phyloP scores from a whole-genome alignment of 1,140 invertebrate species.

The Drosophila bipectinata region DNA sequence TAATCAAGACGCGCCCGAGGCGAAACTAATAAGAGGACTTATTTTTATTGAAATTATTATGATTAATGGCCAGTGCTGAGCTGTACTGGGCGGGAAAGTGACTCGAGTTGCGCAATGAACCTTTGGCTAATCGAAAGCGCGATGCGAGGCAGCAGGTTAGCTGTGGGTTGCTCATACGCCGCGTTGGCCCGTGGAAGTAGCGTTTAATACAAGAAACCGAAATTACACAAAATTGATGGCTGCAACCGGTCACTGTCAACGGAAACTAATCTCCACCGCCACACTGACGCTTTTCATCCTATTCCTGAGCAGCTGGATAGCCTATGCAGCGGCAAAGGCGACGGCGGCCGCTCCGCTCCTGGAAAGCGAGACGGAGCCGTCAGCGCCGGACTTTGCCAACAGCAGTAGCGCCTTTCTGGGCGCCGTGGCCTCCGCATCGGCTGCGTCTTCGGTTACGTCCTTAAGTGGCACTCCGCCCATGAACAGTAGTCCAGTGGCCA shows the following conservation, averaged over 20 bases:
- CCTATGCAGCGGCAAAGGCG: conserved; percentile 51
- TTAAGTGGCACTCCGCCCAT: conserved; percentile 11
- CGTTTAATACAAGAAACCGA: not conserved
- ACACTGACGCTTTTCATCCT: conserved; percentile 68
- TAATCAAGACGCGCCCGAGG: conserved; percentile 59
- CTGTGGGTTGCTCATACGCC: conserved; percentile 43
- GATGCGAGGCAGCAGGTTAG: conserved; percentile 41
- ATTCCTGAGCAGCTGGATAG: conserved; percentile 68
- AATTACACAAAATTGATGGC: conserved; percentile 54
- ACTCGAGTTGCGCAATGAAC: conserved; percentile 21
- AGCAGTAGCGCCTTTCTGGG: conserved; percentile 71
- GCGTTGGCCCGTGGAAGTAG: conserved; percentile 17
- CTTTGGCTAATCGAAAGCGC: conserved; percentile 22
- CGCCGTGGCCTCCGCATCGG: conserved; percentile 54
- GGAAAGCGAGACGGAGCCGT: conserved; percentile 39
- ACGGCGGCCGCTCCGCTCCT: conserved; percentile 23
- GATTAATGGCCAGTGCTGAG: conserved; percentile 63
- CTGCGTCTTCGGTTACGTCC: conserved; percentile 19
- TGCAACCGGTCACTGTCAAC: conserved; percentile 44
- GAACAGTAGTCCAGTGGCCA: conserved; percentile 69
- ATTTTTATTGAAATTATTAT: conserved; percentile 79
- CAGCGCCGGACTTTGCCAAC: conserved; percentile 48
- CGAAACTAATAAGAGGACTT: conserved; percentile 72
- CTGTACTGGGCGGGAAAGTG: not conserved
- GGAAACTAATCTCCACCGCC: conserved; percentile 71